Evolutionary conservation across 2,888 invertebrate species (phyloP).

Genomic region (Caenorhabditis plicata): DNA sequence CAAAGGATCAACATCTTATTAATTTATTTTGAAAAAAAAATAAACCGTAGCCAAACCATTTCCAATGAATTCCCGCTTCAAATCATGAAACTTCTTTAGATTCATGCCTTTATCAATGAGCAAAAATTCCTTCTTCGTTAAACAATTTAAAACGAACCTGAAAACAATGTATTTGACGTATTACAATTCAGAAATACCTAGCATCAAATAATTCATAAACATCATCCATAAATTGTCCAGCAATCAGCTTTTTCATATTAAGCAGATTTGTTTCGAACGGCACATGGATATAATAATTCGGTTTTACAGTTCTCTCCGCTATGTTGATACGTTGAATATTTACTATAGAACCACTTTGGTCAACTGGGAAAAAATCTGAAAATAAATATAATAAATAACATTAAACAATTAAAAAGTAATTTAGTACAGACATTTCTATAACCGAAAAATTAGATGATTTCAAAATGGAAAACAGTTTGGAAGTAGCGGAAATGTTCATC

Average conservation of each 20-base stretch:
- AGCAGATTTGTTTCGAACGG: conserved; percentile 14
- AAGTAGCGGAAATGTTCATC: no score
- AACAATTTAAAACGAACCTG: no score
- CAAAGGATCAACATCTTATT: no score
- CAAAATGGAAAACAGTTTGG: no score
- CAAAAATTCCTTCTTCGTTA: conserved; percentile 19
- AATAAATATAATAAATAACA: no score
- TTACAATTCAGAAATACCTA: no score
- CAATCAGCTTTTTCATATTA: conserved; percentile 20
- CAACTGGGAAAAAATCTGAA: no score
- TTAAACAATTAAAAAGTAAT: no score
- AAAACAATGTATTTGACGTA: no score
- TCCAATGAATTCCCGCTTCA: conserved; percentile 5
- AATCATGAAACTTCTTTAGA: conserved; percentile 1
- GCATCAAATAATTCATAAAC: not conserved
- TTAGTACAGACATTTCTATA: no score
- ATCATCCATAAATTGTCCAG: conserved; percentile 25
- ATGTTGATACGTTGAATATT: conserved; percentile 35
- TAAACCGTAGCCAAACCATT: conserved; percentile 11
- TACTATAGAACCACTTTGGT: conserved; percentile 9
- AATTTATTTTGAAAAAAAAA: not conserved
- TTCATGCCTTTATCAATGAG: conserved; percentile 26
- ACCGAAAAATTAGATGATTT: no score
- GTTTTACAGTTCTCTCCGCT: conserved; percentile 19
- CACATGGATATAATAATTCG: conserved; percentile 24